Evolutionary conservation across 2,888 invertebrate species (phyloP).

Genomic region (Coenonympha glycerion): DNA sequence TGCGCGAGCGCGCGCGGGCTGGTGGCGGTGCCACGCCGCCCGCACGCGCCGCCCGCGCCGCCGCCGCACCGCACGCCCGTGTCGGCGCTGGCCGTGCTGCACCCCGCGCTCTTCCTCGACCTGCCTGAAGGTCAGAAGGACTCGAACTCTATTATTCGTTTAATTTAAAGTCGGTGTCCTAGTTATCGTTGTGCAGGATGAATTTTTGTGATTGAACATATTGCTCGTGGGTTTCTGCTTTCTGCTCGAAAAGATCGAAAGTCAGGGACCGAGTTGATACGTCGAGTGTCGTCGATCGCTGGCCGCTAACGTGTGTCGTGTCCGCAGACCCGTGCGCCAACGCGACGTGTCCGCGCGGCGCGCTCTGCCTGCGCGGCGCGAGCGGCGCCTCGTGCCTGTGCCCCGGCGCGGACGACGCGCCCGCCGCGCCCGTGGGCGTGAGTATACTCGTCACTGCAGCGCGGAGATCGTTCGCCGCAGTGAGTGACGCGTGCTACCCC

Average conservation of each 20-base stretch:
- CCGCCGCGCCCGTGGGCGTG: conserved; percentile 29
- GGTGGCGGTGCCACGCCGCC: conserved; percentile 43
- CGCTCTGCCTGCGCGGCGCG: conserved; percentile 76
- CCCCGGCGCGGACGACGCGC: conserved; percentile 74
- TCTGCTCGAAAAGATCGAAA: too few species aligned
- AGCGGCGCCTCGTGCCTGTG: conserved; percentile 69
- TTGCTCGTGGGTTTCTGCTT: too few species aligned
- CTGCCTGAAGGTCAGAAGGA: conserved; percentile 29
- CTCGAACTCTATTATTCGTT: too few species aligned
- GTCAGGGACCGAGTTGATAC: background rate
- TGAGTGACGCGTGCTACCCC: background rate
- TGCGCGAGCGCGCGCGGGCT: conserved; percentile 52
- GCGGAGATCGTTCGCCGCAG: background rate
- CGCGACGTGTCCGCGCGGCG: conserved; percentile 74
- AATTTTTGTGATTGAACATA: too few species aligned
- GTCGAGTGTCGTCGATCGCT: background rate
- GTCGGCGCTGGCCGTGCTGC: conserved; percentile 41
- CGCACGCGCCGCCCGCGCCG: conserved; percentile 24
- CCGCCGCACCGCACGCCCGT: conserved; percentile 33
- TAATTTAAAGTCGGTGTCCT: too few species aligned
- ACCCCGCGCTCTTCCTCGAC: conserved; percentile 34
- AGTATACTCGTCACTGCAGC: background rate
- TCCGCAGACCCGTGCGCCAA: conserved; percentile 75
- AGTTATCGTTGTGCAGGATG: too few species aligned
- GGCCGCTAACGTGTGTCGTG: background rate